phyloP scores from a whole-genome alignment of 2,113 vertebrate species.

The Malurus cyaneus region DNA sequence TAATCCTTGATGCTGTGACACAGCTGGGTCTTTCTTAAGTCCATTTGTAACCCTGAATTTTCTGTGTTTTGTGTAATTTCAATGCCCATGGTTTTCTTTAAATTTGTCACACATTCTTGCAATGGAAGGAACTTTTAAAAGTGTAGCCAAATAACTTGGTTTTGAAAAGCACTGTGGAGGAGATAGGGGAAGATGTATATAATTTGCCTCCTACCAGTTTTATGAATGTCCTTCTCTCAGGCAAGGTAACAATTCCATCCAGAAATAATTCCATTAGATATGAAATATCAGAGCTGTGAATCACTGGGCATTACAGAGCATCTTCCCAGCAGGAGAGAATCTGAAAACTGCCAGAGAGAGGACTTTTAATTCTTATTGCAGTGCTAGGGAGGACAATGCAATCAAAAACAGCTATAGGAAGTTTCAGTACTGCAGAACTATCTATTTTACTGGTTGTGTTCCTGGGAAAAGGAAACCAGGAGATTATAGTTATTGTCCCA shows the following conservation, averaged over 20 bases:
- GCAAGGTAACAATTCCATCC: constrained; percentile 38
- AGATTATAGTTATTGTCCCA: constrained; percentile 50
- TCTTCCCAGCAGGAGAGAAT: constrained; percentile 35
- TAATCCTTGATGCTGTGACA: neutral
- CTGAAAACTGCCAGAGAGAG: constrained; percentile 1
- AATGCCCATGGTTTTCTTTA: neutral
- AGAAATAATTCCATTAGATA: constrained; percentile 57
- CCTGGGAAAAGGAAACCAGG: constrained; percentile 8
- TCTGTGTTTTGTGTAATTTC: neutral
- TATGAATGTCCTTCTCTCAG: constrained; percentile 33
- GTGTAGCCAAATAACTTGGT: neutral
- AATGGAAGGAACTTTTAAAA: neutral
- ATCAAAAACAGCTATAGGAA: constrained; percentile 50
- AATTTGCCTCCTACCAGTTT: constrained; percentile 55
- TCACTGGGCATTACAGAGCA: constrained; percentile 45
- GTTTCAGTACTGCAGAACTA: constrained; percentile 4
- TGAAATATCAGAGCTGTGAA: constrained; percentile 57
- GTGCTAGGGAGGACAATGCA: constrained; percentile 39
- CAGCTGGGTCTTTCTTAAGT: neutral
- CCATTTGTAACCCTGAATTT: constrained; percentile 2
- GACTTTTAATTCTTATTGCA: constrained; percentile 41
- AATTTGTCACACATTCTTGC: neutral
- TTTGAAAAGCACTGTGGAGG: neutral
- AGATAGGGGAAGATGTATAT: neutral
- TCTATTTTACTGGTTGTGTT: constrained; percentile 36